phyloP scores from a whole-genome alignment of 2,888 invertebrate species.

The Eupelmus urozonus region DNA sequence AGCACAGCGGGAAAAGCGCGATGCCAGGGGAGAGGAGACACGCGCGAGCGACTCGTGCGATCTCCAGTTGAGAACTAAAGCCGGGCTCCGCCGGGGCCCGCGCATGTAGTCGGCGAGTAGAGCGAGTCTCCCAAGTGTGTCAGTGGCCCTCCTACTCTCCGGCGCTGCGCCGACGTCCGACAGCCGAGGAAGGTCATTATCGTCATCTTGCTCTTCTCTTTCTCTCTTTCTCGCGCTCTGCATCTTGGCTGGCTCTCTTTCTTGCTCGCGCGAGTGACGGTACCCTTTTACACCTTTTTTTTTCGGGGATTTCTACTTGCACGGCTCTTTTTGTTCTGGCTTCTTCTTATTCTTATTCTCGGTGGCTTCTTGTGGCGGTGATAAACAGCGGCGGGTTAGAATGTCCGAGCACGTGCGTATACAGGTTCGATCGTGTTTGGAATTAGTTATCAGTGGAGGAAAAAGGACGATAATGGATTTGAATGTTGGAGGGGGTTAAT shows the following conservation, averaged over 20 bases:
- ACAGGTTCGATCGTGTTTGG: constrained; percentile 18
- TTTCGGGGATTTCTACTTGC: not conserved
- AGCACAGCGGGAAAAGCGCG: not conserved
- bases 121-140: constrained; percentile 73
- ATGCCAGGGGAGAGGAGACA: constrained; percentile 2
- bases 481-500: not conserved
- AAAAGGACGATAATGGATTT: not conserved
- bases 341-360: constrained; percentile 47
- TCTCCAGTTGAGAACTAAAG: constrained; percentile 75
- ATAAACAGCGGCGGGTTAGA: constrained; percentile 27
- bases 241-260: constrained; percentile 39
- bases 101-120: constrained; percentile 23
- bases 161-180: constrained; percentile 57
- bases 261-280: too few relatives aligned
- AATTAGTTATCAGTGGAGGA: constrained; percentile 6
- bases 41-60: constrained; percentile 62
- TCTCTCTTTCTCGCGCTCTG: constrained; percentile 57
- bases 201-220: constrained; percentile 62
- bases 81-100: constrained; percentile 62
- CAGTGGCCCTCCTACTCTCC: constrained; percentile 76
- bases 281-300: constrained; percentile 39
- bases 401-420: constrained; percentile 38
- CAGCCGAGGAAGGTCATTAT: constrained; percentile 76
- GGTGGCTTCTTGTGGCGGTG: constrained; percentile 7
- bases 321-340: not conserved